Conservation (phyloP, 2,888 invertebrate species). For the Sphinx pinastri region DNA sequence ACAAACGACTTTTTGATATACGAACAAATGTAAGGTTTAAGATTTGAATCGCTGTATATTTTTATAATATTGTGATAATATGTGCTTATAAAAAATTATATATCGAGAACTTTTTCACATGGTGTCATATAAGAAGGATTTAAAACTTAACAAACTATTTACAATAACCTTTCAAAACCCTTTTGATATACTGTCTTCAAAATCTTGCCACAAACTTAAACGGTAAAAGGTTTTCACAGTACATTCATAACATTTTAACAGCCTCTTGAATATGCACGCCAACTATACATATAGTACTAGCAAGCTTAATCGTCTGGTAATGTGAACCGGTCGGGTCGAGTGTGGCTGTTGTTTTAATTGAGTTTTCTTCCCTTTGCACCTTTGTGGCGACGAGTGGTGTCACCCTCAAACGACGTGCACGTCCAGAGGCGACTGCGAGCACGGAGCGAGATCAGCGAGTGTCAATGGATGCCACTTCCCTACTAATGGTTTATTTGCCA, state of each 20-base stretch:
- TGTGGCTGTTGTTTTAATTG: conserved; percentile 70
- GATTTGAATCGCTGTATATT: not conserved
- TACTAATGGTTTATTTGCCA: conserved; percentile 12
- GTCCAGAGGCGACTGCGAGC: conserved; percentile 30
- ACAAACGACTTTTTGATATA: not conserved
- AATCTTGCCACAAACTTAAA: not conserved
- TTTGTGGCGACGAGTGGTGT: conserved; percentile 61
- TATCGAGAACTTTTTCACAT: too few relatives aligned
- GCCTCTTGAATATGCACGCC: conserved; percentile 11
- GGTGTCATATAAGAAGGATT: too few relatives aligned
- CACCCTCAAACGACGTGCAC: conserved; percentile 49
- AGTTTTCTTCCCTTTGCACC: conserved; percentile 69
- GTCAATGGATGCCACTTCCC: conserved; percentile 31
- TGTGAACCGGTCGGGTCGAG: conserved; percentile 58
- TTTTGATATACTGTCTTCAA: not conserved
- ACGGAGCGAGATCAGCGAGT: conserved; percentile 37
- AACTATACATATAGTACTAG: conserved; percentile 19
- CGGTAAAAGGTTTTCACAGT: not conserved
- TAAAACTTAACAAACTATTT: too few relatives aligned
- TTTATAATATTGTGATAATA: not conserved
- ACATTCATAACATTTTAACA: not conserved
- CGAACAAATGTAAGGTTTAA: conserved; percentile 1
- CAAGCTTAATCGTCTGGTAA: conserved; percentile 63
- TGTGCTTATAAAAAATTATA: too few relatives aligned
- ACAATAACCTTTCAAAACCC: too few relatives aligned